These are phyloP conservation scores for Ectropis crepuscularia DNA, from an alignment of 2,888 invertebrate species.

Conservation along the genomic window DNA sequence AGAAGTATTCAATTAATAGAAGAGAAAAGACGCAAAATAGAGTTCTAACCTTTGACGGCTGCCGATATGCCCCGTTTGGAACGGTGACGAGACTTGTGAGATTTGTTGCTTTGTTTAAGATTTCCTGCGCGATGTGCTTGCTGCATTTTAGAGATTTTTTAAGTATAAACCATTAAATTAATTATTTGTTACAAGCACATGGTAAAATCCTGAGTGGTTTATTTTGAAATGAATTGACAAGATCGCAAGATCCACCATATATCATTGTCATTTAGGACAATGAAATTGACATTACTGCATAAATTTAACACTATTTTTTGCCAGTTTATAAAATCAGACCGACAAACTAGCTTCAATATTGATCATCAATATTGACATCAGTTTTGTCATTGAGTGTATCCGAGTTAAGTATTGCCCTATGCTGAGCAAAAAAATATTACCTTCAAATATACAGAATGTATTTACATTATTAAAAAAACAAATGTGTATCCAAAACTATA, in stretches of 20 bases:
- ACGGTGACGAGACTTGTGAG: conserved; percentile 95
- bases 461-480: too few species aligned
- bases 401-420: conserved; percentile 21
- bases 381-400: conserved; percentile 11
- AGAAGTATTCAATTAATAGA: background rate
- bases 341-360: background rate
- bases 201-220: conserved; percentile 33
- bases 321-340: background rate
- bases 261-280: background rate
- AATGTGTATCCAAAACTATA: too few species aligned
- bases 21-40: background rate
- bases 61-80: conserved; percentile 94
- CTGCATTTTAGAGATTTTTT: conserved; percentile 63
- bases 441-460: background rate
- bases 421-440: background rate
- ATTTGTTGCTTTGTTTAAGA: conserved; percentile 96
- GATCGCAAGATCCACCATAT: background rate
- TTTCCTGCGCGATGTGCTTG: conserved; percentile 92
- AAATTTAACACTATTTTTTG: background rate
- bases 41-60: conserved; percentile 89
- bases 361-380: background rate
- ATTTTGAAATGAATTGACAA: background rate
- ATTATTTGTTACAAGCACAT: conserved; percentile 58
- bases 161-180: conserved; percentile 12
- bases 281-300: conserved; percentile 9